Base-by-base conservation (phyloP, 1,140 invertebrate genomes). In the Atta colombica region DNA sequence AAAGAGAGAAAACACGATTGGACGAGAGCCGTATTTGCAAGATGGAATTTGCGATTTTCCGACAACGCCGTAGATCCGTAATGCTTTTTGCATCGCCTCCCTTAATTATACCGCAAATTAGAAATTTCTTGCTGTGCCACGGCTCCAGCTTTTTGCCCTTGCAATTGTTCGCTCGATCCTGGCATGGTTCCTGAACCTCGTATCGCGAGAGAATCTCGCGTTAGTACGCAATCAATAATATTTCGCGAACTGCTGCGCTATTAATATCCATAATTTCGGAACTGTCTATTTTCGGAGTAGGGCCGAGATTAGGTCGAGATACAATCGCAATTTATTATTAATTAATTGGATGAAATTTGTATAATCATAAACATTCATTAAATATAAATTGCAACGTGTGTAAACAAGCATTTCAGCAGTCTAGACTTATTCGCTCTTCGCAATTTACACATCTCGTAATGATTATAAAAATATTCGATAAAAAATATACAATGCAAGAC, bases 41-140 rank as follows among this genome's bases (percentile, higher is more conserved):
- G 84, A 87, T 90, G 91, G 92, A 93, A 94, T 94, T 94, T 86
- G 85, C 89, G 89, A 90, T 90, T 90, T 90, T 89, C 89, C 89
- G 85, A 87, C 89, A 89, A 89, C 89, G 85, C 77, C 92, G 92
- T 87, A 92, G 93, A 94, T 93, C 92, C 92, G 91, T 91, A 91
- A 91, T 90, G 92, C 78, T 94, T 94, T 94, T 94, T 94, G 93
- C 86, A 78, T 74, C 88, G 89, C 86, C 92, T 90, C 92, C 93
- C 93, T 94, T 94, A 94, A 94, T 94, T 94, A 94, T 94, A 93
- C 93, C 93, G 92, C 93, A 94, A 94, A 94, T 94, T 94, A 94
- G 93, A 94, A 94, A 94, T 94, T 94, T 94, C 94, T 94, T 94
- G 93, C 89, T 85, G 87, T 78, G 85, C 86, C 88, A 80, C 87